Conservation (phyloP, 1,140 invertebrate genomes). For the Nautilus pompilius region DNA sequence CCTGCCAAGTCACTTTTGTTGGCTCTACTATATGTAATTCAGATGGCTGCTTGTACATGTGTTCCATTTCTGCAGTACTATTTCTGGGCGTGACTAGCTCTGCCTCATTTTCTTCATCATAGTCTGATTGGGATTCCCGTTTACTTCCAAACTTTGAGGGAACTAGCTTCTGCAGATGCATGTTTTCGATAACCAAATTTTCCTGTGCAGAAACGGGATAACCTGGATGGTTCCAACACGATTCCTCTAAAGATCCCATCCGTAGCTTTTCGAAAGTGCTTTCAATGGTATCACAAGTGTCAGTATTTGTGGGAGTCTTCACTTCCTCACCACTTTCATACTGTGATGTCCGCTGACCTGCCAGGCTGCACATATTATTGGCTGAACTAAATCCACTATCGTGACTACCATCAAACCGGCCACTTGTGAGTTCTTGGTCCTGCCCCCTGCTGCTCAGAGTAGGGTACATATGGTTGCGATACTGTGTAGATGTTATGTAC, state of each 20-base stretch:
- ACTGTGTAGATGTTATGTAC: constrained; percentile 49
- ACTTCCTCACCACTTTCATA: constrained; percentile 41
- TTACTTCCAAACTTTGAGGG: constrained; percentile 34
- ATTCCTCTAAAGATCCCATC: constrained; percentile 2
- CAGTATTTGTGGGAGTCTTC: constrained; percentile 21
- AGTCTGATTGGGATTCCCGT: constrained; percentile 27
- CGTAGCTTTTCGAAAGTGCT: constrained; percentile 10
- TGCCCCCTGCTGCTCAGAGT: constrained; percentile 16
- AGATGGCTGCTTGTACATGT: constrained; percentile 23
- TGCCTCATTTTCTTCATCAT: constrained; percentile 13
- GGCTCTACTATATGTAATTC: constrained; percentile 5
- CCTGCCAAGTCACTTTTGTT: constrained; percentile 14
- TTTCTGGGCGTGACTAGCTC: constrained; percentile 4
- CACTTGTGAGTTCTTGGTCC: constrained; percentile 12
- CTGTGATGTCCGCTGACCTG: constrained; percentile 28
- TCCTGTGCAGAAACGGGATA: not conserved
- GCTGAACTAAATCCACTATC: constrained; percentile 35
- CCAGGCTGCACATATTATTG: constrained; percentile 43
- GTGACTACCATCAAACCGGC: constrained; percentile 24
- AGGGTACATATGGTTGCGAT: constrained; percentile 55
- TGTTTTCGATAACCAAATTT: constrained; percentile 7
- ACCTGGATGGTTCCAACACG: not conserved
- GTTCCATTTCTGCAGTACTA: constrained; percentile 24
- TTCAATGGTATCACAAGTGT: constrained; percentile 7
- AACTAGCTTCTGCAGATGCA: constrained; percentile 16